phyloP scores from a whole-genome alignment of 2,797 vertebrate genomes.

The Petrocephalus schoutedeni region DNA sequence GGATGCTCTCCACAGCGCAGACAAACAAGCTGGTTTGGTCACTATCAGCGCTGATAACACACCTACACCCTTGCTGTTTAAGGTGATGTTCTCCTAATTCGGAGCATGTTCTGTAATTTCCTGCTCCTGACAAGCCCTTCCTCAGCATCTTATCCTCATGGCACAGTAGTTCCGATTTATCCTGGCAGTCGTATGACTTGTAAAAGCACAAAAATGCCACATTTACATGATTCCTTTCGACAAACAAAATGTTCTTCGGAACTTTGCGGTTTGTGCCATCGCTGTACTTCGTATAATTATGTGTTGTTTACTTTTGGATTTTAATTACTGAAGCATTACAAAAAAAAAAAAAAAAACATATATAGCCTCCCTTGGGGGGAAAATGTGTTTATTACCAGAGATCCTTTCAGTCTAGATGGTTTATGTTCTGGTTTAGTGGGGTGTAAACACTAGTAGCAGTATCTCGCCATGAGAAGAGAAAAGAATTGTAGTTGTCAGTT shows the following conservation, averaged over 20 bases:
- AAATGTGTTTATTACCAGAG: not conserved
- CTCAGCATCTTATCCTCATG: not conserved
- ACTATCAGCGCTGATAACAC: not conserved
- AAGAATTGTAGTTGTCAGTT: not conserved
- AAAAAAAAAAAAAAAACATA: not conserved
- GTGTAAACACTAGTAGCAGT: not conserved
- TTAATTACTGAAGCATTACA: not conserved
- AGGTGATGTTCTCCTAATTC: not conserved
- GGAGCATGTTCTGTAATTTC: not conserved
- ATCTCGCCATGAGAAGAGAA: not conserved
- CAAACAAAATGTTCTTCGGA: not conserved
- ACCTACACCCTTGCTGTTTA: not conserved
- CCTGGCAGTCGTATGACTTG: not conserved
- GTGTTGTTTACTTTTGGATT: not conserved
- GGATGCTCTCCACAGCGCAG: no score
- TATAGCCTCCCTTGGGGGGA: not conserved
- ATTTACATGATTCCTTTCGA: not conserved
- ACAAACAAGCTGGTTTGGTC: no score
- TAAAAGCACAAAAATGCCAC: not conserved
- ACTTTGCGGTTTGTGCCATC: not conserved
- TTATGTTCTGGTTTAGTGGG: not conserved
- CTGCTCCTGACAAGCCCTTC: not conserved
- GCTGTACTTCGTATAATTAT: not conserved
- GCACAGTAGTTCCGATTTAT: not conserved
- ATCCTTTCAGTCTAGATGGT: not conserved